Base-by-base conservation (phyloP, 2,797 vertebrate genomes). In the Anguilla pacifica region DNA sequence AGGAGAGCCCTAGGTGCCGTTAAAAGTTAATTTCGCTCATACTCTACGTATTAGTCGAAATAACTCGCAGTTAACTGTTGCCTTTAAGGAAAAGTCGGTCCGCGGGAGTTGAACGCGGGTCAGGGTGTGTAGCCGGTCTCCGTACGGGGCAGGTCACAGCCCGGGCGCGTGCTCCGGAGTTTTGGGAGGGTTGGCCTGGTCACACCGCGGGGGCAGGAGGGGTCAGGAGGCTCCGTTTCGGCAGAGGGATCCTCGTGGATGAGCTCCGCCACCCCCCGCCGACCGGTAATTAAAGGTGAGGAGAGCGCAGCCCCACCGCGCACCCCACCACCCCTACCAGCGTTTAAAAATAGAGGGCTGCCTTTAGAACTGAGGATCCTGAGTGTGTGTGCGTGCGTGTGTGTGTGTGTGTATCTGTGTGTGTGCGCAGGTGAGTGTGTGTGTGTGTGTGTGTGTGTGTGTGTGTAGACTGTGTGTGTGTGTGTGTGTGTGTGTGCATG, bases 311-410 rank as follows among this genome's bases (percentile, higher is more conserved):
- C 19, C 84, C 64, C n/a, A 19, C 49, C 84, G 74, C 35, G 15
- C 31, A 15, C 28, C 10, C 49, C 7, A 17, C 67, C 43, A 84
- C 6, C 51, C 51, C 51, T 0, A 51, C 59, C 81, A 39, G 28
- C 85, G 55, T 88, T 77, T 61, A 85, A 88, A 88, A 85, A 85
- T 77, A 85, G 83, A 51, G 22, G 13, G 31, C 43, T 84, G 81
- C 79, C 31, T n/a, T 83, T 84, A 59, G 31, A 70, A 17, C 46
- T 35, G 46, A 84, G 35, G 82, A 87, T 46, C 31, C 13, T 35
- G 17, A 28, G 55, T 49, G 79, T 84, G 9, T 53, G 51, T n/a
- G n/a, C n/a, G n/a, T 83, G 19, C 13, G 1, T 51, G 83, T 15
- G 53, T 57, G 31, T n/a, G 64, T n/a, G 79, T 15, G 7, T 39